Conservation (phyloP, 1,140 invertebrate genomes). For the Archivesica marissinica region DNA sequence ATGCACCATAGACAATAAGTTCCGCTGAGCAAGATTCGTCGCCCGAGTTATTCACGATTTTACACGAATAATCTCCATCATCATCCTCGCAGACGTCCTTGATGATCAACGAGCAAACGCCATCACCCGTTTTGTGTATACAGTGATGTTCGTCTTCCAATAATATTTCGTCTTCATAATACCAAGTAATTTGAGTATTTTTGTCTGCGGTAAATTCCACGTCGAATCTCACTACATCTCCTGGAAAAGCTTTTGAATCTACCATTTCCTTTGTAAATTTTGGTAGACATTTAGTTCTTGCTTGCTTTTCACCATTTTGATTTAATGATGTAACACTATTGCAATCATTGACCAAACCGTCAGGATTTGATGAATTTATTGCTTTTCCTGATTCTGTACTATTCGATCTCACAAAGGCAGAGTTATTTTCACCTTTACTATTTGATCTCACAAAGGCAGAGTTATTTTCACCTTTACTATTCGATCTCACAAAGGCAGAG, state of each 20-base stretch:
- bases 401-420: slow-evolving; percentile 35
- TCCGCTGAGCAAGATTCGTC: slow-evolving; percentile 88
- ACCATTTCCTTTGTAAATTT: slow-evolving; percentile 75
- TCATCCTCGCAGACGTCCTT: slow-evolving; percentile 91
- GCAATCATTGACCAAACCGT: not conserved
- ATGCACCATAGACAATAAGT: slow-evolving; percentile 77
- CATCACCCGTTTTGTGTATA: slow-evolving; percentile 57
- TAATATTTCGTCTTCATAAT: slow-evolving; percentile 79
- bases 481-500: too few relatives aligned
- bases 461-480: too few relatives aligned
- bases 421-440: too few relatives aligned
- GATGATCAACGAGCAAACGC: slow-evolving; percentile 84
- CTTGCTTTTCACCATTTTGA: slow-evolving; percentile 11
- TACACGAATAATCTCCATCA: slow-evolving; percentile 94
- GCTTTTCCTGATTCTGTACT: not conserved
- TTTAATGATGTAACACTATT: slow-evolving; percentile 2
- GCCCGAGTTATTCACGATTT: slow-evolving; percentile 93
- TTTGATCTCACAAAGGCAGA: too few relatives aligned
- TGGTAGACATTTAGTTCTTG: slow-evolving; percentile 35
- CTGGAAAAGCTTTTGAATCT: slow-evolving; percentile 72
- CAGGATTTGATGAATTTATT: not conserved
- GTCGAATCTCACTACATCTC: slow-evolving; percentile 77
- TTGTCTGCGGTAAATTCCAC: slow-evolving; percentile 80
- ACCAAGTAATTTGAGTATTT: slow-evolving; percentile 81
- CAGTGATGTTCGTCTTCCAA: slow-evolving; percentile 66